Evolutionary conservation across 2,797 vertebrate genomes (phyloP).

Genomic region (Urophycis tenuis): DNA sequence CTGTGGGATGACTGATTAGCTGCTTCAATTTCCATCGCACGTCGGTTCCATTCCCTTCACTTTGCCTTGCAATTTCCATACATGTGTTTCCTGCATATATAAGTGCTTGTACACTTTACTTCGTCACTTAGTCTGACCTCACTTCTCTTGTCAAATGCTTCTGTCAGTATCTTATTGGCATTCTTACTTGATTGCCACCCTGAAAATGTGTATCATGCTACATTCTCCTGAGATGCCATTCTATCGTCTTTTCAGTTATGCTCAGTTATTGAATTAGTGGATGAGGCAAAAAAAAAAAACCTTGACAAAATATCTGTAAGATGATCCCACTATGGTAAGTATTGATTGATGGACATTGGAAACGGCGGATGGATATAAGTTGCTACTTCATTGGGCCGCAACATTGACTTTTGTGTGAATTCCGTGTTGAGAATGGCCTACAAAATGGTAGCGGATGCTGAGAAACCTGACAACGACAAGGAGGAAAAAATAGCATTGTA

Average conservation of each 20-base stretch:
- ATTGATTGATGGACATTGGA: background rate
- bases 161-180: background rate
- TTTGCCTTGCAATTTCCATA: too few species aligned
- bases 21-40: too few species aligned
- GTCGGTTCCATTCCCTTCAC: too few species aligned
- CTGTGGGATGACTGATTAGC: too few species aligned
- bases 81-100: too few species aligned
- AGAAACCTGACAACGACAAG: background rate
- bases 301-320: background rate
- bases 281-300: background rate
- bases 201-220: background rate
- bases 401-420: background rate
- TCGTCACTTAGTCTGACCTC: background rate
- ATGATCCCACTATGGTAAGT: background rate
- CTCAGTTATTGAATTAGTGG: background rate
- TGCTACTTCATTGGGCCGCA: background rate
- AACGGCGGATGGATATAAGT: background rate
- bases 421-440: background rate
- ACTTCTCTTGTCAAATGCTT: background rate
- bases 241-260: background rate
- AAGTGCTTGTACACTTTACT: too few species aligned
- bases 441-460: too few species aligned
- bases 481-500: too few species aligned
- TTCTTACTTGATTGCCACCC: background rate
- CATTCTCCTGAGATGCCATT: background rate